Conservation (phyloP, 1,140 invertebrate genomes). For the Pantala flavescens region DNA sequence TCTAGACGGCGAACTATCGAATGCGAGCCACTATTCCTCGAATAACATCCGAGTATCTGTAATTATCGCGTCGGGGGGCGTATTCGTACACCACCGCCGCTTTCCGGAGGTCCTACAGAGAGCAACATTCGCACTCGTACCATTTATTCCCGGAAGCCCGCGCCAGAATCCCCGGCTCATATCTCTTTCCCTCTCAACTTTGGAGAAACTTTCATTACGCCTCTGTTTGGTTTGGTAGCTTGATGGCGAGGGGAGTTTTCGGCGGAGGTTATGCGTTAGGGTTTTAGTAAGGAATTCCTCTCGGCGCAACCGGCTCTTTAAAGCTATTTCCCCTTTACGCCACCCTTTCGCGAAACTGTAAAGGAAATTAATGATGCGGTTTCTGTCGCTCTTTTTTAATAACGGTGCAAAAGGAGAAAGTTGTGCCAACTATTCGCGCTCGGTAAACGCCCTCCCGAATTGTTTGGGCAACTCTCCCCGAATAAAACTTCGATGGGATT, state of each 20-base stretch:
- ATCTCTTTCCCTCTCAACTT: background rate
- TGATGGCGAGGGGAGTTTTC: background rate
- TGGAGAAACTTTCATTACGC: background rate
- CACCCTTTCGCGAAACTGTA: background rate
- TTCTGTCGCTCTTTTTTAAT: background rate
- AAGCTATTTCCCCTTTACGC: background rate
- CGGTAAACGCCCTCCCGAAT: background rate
- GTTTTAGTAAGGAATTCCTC: conserved; percentile 5
- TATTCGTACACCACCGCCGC: no score
- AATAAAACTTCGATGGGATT: no score
- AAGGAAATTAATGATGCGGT: background rate
- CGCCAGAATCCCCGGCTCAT: background rate
- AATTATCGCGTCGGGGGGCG: no score
- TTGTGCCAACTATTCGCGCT: background rate
- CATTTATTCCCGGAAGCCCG: background rate
- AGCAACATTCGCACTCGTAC: no score
- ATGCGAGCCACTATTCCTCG: no score
- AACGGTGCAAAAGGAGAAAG: background rate
- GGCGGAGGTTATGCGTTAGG: background rate
- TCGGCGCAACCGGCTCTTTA: background rate
- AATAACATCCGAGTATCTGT: no score
- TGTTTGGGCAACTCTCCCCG: no score
- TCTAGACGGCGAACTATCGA: no score
- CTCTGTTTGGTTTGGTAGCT: background rate
- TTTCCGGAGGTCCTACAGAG: no score